Evolutionary conservation across 1,140 invertebrate species (phyloP).

Genomic region (Batillaria attramentaria): DNA sequence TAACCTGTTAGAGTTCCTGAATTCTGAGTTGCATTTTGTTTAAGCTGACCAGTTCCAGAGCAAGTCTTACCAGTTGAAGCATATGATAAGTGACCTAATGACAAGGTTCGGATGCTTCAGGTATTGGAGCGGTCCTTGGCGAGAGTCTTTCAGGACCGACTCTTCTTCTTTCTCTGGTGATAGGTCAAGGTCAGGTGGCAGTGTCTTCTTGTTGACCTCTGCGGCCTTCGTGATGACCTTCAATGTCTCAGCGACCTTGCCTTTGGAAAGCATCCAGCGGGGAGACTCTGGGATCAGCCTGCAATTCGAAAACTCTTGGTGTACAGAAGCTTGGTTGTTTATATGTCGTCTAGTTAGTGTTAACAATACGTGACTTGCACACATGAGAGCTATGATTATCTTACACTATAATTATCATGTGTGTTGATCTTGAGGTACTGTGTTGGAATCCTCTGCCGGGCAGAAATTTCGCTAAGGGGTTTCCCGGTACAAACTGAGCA

Average conservation of each 20-base stretch:
- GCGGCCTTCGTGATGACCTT: not conserved
- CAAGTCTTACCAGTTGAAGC: conserved; percentile 46
- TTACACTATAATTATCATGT: not conserved
- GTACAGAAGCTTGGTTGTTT: not conserved
- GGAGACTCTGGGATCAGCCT: conserved; percentile 21
- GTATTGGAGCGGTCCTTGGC: conserved; percentile 58
- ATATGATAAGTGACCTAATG: conserved; percentile 41
- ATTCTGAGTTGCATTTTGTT: too few species aligned
- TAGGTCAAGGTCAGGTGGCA: not conserved
- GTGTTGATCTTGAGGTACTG: not conserved
- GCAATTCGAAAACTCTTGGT: not conserved
- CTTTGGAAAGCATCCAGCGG: not conserved
- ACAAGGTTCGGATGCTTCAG: conserved; percentile 32
- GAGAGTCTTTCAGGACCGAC: not conserved
- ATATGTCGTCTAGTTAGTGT: not conserved
- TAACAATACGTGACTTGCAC: not conserved
- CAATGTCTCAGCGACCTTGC: not conserved
- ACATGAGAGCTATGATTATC: not conserved
- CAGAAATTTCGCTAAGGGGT: too few species aligned
- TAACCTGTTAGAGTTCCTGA: too few species aligned
- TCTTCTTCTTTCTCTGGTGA: not conserved
- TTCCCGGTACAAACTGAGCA: too few species aligned
- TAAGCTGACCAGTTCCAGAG: not conserved
- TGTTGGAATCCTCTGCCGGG: not conserved
- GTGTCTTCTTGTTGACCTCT: not conserved